Percentiles rank a stretch among this genome's conserved stretches.
Evolutionary conservation across 2,888 invertebrate species (phyloP).

Genomic region (Pachycephus smyrnensis): DNA sequence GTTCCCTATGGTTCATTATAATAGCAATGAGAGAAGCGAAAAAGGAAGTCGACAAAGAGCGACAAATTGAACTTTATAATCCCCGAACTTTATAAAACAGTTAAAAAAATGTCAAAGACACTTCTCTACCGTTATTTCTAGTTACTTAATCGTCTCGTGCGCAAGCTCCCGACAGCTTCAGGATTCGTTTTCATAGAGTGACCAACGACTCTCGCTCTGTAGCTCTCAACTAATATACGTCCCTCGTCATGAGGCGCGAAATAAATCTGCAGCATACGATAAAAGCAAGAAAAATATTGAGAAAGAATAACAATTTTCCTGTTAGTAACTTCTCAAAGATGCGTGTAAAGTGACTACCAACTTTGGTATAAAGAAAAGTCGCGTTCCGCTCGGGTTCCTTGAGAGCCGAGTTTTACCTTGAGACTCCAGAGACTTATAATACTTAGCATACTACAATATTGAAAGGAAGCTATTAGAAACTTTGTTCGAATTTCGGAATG

Average conservation of each 20-base stretch:
- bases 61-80: background rate
- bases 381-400: background rate
- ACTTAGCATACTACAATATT: background rate
- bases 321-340: background rate
- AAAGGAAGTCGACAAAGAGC: too few species aligned
- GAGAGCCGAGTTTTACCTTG: background rate
- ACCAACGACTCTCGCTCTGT: background rate
- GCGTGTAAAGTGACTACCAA: background rate
- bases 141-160: background rate
- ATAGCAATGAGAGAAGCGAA: background rate
- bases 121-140: background rate
- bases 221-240: background rate
- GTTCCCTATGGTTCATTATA: background rate
- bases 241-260: background rate
- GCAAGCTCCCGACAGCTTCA: background rate
- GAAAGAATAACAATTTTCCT: background rate
- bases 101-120: background rate
- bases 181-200: background rate
- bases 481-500: background rate
- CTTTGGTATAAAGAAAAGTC: background rate
- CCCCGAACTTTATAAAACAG: background rate
- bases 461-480: background rate
- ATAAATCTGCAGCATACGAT: background rate
- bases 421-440: background rate
- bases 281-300: background rate